Evolutionary conservation across 2,888 invertebrate genomes (phyloP), one percentile per base, ranked within the genome.

Genomic region (Hyppa rectilinea): DNA sequence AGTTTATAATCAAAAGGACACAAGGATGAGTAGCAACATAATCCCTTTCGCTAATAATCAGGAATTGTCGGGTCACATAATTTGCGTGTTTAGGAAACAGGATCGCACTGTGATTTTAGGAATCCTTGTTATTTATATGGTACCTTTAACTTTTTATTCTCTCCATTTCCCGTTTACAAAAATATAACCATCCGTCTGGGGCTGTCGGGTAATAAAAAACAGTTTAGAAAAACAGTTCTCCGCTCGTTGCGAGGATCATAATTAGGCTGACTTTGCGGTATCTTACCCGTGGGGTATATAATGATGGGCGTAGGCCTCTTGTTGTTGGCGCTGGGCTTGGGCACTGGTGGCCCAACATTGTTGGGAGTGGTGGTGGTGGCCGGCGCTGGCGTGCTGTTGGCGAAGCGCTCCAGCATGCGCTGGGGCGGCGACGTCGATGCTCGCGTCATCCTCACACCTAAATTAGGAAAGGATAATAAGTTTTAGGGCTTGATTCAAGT

Each of bases 271-370:
- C 1, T 29, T n/a, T 12, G 23, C 2, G 7, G 14, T 36, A 36
- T 26, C 66, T 78, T 78, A 89, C 89, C 89, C 23, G 89, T 87
- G 20, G 90, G 88, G 60, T 90, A 89, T 71, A 98, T 96, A 85
- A 97, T 96, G 88, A 97, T 97, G 40, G 97, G 92, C 9, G 93
- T 97, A 74, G 97, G 97, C 86, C 97, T 96, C 92, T 98, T 98
- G 88, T 97, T 97, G 85, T 92, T 93, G 71, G 91, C 82, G 71
- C 84, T 89, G 52, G 92, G 89, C 77, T 94, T 95, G 68, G 91
- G 92, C 20, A 91, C 91, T 4, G 87, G 75, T 10, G 88, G 83
- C 17, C 89, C 89, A 66, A 87, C 89, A 80, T 84, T 87, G 55
- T 90, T 85, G 29, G 91, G 66, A 2, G 92, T 85, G 40, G 92